Evolutionary conservation across 2,797 vertebrate genomes (phyloP).

Genomic region (Urophycis tenuis): DNA sequence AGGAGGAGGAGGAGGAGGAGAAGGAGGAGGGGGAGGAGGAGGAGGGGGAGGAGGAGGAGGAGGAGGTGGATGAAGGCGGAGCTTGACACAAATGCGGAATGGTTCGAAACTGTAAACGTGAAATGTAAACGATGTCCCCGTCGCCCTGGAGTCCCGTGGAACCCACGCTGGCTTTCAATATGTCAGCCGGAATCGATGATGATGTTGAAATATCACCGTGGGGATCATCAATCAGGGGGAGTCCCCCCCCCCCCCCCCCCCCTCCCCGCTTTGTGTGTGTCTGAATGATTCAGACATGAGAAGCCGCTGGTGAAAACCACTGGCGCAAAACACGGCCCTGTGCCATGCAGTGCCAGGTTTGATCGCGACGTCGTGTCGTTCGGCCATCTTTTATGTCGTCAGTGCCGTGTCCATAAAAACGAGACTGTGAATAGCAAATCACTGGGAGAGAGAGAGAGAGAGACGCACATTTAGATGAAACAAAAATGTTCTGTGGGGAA

Average conservation of each 20-base stretch:
- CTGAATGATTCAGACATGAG: conserved; percentile 27
- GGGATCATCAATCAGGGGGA: conserved; percentile 30
- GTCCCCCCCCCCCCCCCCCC: conserved; percentile 25
- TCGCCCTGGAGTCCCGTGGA: conserved; percentile 46
- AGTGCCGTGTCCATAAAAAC: background rate
- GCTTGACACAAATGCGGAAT: conserved; percentile 24
- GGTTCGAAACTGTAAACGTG: conserved; percentile 31
- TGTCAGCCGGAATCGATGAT: conserved; percentile 62
- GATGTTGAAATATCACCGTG: conserved; percentile 43
- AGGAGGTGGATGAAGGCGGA: no score
- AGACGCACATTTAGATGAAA: background rate
- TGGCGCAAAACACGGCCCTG: background rate
- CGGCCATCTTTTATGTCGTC: background rate
- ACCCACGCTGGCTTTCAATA: conserved; percentile 54
- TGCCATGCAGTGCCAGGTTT: background rate
- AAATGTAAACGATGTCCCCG: conserved; percentile 50
- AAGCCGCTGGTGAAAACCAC: background rate
- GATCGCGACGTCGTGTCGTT: background rate
- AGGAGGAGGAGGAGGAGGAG: no score
- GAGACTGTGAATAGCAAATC: background rate
- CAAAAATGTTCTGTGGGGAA: background rate
- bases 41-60: background rate
- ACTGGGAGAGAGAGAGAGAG: background rate
- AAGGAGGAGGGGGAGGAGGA: no score
- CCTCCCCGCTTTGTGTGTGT: conserved; percentile 23